Conservation (phyloP, 37 sponge, comb jelly and placozoan genomes). For the Cliona cf. orientalis region DNA sequence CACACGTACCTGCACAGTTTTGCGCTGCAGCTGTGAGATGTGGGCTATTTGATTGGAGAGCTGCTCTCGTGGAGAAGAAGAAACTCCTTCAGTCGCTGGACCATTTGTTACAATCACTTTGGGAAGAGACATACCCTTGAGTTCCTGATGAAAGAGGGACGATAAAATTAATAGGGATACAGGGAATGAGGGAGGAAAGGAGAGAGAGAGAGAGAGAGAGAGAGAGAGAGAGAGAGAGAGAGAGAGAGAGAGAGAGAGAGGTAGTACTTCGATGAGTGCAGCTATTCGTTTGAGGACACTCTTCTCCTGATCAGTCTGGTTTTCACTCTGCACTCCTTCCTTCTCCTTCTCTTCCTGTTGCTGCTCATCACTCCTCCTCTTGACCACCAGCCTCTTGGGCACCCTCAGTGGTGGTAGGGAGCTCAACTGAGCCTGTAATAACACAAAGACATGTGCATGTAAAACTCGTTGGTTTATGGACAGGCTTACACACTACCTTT, state of each 20-base stretch:
- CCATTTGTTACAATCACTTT: neutral
- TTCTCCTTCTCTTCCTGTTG: conserved; percentile 7
- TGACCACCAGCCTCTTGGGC: conserved; percentile 20
- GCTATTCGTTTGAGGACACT: conserved; percentile 32
- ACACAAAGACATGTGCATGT: neutral
- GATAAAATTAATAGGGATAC: neutral
- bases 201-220: no score
- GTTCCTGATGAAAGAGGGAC: conserved; percentile 3
- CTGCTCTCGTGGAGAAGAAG: conserved; percentile 38
- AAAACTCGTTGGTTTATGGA: no score
- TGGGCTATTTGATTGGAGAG: conserved; percentile 51
- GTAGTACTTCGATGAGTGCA: conserved; percentile 44
- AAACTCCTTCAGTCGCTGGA: no score
- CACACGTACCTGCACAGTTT: conserved; percentile 46
- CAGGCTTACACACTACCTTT: conserved; percentile 52
- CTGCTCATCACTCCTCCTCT: neutral
- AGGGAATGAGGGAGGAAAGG: no score
- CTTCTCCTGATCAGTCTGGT: conserved; percentile 75
- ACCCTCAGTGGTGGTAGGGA: conserved; percentile 67
- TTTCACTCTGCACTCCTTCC: conserved; percentile 6
- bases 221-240: no score
- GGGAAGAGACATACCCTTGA: conserved; percentile 13
- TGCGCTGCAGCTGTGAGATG: conserved; percentile 46
- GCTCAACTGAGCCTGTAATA: conserved; percentile 59
- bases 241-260: no score